These are phyloP conservation scores for Ryuthela nishihirai DNA, from an alignment of 2,888 invertebrate genomes.

Conservation along the genomic window DNA sequence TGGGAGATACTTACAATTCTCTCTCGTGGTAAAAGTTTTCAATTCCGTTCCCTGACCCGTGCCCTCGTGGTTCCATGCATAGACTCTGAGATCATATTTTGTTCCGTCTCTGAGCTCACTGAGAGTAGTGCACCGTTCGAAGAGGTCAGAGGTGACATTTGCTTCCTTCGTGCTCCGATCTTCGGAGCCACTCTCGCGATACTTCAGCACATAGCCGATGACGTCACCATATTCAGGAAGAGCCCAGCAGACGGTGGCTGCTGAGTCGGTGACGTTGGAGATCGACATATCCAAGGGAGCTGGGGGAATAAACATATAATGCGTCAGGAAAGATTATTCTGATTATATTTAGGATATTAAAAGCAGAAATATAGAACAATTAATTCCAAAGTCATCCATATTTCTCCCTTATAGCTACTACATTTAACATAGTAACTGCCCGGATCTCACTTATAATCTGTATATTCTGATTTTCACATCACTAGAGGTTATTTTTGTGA, in stretches of 20 bases:
- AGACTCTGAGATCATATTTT: conserved; percentile 25
- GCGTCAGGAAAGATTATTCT: too few relatives aligned
- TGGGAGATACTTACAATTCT: conserved; percentile 40
- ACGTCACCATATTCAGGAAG: conserved; percentile 8
- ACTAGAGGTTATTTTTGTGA: too few relatives aligned
- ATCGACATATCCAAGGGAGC: conserved; percentile 27
- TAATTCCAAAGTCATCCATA: too few relatives aligned
- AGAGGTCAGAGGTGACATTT: conserved; percentile 7
- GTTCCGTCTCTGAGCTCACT: conserved; percentile 15
- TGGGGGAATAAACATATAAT: too few relatives aligned
- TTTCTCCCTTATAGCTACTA: too few relatives aligned
- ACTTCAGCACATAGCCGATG: conserved; percentile 18
- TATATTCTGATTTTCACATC: too few relatives aligned
- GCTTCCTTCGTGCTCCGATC: not conserved
- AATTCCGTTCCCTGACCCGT: conserved; percentile 28
- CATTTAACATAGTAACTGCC: too few relatives aligned
- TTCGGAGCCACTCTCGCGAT: not conserved
- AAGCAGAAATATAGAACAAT: too few relatives aligned
- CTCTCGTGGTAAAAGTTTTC: conserved; percentile 19
- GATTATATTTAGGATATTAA: too few relatives aligned
- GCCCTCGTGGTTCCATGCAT: conserved; percentile 37
- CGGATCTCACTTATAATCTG: too few relatives aligned
- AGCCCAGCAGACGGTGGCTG: conserved; percentile 23
- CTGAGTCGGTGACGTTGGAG: conserved; percentile 2
- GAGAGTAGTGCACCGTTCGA: conserved; percentile 8